Evolutionary conservation across 2,888 invertebrate genomes (phyloP).

Genomic region (Rosalia funebris): DNA sequence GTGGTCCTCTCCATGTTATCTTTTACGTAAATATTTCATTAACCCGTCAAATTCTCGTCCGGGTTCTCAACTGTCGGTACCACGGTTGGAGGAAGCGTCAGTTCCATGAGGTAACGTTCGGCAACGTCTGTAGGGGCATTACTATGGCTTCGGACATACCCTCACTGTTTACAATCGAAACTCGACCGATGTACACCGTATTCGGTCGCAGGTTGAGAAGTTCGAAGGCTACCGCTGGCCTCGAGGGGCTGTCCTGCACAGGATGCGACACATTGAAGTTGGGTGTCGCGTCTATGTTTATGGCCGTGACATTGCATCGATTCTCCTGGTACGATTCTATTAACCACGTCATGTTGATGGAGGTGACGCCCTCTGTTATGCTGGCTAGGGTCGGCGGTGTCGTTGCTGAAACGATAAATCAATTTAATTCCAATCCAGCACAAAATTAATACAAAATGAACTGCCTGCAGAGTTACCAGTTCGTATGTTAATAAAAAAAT

Average conservation of each 20-base stretch:
- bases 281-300: background rate
- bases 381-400: slow-evolving; percentile 17
- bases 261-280: slow-evolving; percentile 2
- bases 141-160: background rate
- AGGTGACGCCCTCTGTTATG: background rate
- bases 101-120: too few relatives aligned
- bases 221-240: background rate
- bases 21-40: too few relatives aligned
- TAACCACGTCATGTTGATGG: slow-evolving; percentile 31
- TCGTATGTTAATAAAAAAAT: too few relatives aligned
- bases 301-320: slow-evolving; percentile 14
- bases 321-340: slow-evolving; percentile 22
- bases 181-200: background rate
- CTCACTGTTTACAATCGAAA: background rate
- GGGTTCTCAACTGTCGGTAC: too few relatives aligned
- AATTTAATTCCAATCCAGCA: too few relatives aligned
- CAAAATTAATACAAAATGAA: too few relatives aligned
- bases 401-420: slow-evolving; percentile 29
- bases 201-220: background rate
- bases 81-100: too few relatives aligned
- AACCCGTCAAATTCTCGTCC: too few relatives aligned
- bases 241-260: background rate
- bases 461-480: too few relatives aligned
- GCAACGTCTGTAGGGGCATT: background rate
- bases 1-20: too few relatives aligned